Base-by-base conservation (phyloP, 2,888 invertebrate species). In the Polyommatus icarus region DNA sequence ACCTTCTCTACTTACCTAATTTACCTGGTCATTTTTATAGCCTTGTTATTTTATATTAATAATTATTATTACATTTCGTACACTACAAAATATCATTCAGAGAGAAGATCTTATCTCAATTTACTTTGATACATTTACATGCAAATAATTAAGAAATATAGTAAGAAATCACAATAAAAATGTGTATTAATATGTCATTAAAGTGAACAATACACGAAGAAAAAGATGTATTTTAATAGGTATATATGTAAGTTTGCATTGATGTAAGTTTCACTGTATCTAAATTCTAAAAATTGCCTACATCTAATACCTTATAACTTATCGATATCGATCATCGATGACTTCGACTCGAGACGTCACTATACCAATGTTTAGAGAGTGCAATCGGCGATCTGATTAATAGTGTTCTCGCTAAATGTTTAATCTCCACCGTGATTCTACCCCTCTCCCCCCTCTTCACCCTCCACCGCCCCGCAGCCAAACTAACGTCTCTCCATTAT, bases 341-440 rank as follows among this genome's bases (percentile, higher is more conserved):
- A 24, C 73, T 40, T 20, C 24, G 24, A 6, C 29, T 29, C 29
- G 1, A 10, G 40, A n/a, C 88, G 85, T 80, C 88, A 78, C 87
- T 85, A 85, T 80, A 81, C 82, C 83, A 85, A 87, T 92, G 90
- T 91, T 92, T 92, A 92, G 92, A 91, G 89, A 91, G 90, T 92
- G 93, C 93, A 93, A 94, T 93, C 93, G 91, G 89, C 93, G 90
- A 94, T 93, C 93, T 94, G 94, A 94, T 94, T 93, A 94, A 94
- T 94, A 93, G 93, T 90, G 87, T 85, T 90, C 86, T 86, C 88
- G 90, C 88, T 90, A 91, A 92, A 93, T 93, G 93, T 93, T 93
- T 93, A 94, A 94, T 94, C 93, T 92, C 92, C 86, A 86, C 84
- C 86, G 90, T 89, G 89, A 90, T 89, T 89, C 84, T 85, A 82